Conservation (phyloP, 2,888 invertebrate species). For the Cryptosula pallasiana region DNA sequence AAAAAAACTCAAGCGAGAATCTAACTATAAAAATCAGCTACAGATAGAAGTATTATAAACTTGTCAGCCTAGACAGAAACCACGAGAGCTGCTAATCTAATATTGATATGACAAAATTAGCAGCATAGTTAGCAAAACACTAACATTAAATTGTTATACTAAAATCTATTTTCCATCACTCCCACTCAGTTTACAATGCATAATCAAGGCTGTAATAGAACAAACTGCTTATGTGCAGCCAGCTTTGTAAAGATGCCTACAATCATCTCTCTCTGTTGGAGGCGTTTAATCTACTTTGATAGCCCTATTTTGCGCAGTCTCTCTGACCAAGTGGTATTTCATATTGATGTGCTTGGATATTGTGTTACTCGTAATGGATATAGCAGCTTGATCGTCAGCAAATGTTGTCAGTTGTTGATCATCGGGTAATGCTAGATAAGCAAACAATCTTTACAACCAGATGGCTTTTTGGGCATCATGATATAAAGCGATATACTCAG, state of each 20-base stretch:
- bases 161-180: neutral
- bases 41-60: too few species aligned
- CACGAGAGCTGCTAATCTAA: too few species aligned
- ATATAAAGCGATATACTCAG: neutral
- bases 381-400: conserved; percentile 33
- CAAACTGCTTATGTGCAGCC: neutral
- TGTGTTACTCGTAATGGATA: conserved; percentile 32
- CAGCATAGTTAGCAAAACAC: too few species aligned
- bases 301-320: conserved; percentile 25
- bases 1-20: too few species aligned
- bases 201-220: neutral
- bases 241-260: conserved; percentile 27
- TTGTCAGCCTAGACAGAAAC: too few species aligned
- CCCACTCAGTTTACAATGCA: neutral
- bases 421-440: conserved; percentile 22
- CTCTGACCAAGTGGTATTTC: conserved; percentile 29
- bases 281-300: conserved; percentile 23
- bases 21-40: too few species aligned
- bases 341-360: conserved; percentile 35
- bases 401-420: conserved; percentile 13
- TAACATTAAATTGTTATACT: too few species aligned
- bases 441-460: conserved; percentile 29
- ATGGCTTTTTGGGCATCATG: conserved; percentile 29
- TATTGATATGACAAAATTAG: too few species aligned
- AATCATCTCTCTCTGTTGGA: conserved; percentile 21